Evolutionary conservation across 2,797 vertebrate genomes (phyloP).

Genomic region (Xyrichtys novacula): DNA sequence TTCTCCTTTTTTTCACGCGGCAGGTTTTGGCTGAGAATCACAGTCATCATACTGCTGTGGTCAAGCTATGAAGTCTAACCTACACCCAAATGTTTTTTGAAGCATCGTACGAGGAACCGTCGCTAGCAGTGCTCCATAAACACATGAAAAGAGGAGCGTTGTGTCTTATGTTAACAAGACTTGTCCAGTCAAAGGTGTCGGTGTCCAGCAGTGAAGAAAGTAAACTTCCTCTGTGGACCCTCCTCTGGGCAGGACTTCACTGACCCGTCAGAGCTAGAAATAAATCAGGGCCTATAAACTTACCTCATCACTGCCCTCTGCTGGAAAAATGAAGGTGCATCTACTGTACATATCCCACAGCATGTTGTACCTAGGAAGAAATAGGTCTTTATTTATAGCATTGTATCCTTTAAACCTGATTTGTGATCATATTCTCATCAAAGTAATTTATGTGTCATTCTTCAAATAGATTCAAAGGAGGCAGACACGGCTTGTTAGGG

Average conservation of each 20-base stretch:
- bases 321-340: constrained; percentile 35
- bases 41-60: constrained; percentile 26
- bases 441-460: constrained; percentile 21
- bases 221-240: constrained; percentile 47
- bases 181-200: constrained; percentile 61
- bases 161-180: constrained; percentile 41
- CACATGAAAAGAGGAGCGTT: constrained; percentile 47
- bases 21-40: constrained; percentile 31
- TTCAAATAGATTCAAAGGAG: constrained; percentile 9
- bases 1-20: constrained; percentile 32
- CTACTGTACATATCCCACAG: not conserved
- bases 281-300: constrained; percentile 8
- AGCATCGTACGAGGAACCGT: constrained; percentile 19
- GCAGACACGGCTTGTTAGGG: not conserved
- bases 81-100: constrained; percentile 26
- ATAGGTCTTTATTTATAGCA: not conserved
- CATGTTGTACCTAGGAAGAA: not conserved
- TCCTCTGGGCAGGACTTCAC: constrained; percentile 2
- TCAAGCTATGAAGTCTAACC: constrained; percentile 45
- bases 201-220: constrained; percentile 66
- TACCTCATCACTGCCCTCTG: constrained; percentile 72
- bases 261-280: constrained; percentile 20
- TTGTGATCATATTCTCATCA: constrained; percentile 5
- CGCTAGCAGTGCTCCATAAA: constrained; percentile 30
- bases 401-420: constrained; percentile 8